These are phyloP conservation scores for Amazona vittata DNA, from an alignment of 2,113 vertebrate species.

Conservation along the genomic window DNA sequence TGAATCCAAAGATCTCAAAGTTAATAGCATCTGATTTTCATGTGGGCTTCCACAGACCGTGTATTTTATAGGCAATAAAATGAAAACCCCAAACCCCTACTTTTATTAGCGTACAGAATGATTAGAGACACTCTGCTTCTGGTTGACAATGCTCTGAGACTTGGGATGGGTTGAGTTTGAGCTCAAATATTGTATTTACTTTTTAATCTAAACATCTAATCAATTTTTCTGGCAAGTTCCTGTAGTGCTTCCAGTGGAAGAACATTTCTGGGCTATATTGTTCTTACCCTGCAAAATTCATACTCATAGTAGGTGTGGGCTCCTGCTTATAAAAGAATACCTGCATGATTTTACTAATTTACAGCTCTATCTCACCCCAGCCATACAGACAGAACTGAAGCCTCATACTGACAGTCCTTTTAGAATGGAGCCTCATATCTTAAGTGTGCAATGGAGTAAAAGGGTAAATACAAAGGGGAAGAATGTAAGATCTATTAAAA, in stretches of 20 bases:
- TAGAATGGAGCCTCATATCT: background rate
- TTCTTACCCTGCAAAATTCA: background rate
- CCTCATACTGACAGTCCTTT: background rate
- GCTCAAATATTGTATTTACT: rapidly evolving
- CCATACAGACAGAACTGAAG: background rate
- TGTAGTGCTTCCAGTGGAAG: background rate
- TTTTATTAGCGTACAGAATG: background rate
- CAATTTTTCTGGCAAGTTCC: background rate
- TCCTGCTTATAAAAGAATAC: background rate
- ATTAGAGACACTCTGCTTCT: background rate
- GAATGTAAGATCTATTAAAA: background rate
- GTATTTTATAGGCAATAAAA: background rate
- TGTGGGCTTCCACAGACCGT: background rate
- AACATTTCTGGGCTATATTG: background rate
- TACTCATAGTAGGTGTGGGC: background rate
- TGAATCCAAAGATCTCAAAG: background rate
- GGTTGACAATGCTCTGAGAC: background rate
- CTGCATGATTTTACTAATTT: background rate
- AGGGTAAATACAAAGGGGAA: background rate
- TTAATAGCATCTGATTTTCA: background rate
- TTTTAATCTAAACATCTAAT: background rate
- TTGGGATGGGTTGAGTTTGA: background rate
- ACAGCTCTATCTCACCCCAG: background rate
- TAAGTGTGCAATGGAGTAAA: rapidly evolving
- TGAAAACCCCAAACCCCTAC: background rate